phyloP scores from a whole-genome alignment of 2,888 invertebrate species.

The Athrips mouffetella region DNA sequence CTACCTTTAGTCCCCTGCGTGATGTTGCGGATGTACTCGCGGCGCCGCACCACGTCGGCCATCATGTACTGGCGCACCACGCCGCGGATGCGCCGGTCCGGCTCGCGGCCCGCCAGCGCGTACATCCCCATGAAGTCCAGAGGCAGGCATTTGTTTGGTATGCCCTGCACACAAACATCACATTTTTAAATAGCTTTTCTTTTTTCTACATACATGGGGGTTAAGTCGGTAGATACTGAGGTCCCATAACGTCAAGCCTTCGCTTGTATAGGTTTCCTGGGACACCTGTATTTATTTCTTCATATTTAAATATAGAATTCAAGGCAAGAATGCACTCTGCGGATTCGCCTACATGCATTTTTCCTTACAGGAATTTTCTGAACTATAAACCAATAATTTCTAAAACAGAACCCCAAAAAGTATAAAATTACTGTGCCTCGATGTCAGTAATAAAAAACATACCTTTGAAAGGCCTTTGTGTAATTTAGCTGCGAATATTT shows the following conservation, averaged over 20 bases:
- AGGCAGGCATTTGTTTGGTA: slow-evolving; percentile 94
- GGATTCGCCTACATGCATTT: too few relatives aligned
- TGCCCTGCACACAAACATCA: slow-evolving; percentile 72
- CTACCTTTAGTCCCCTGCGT: slow-evolving; percentile 82
- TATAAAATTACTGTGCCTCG: too few relatives aligned
- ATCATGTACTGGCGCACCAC: slow-evolving; percentile 89
- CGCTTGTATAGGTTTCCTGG: too few relatives aligned
- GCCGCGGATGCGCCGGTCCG: slow-evolving; percentile 85
- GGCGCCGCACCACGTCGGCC: slow-evolving; percentile 91
- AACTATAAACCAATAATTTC: too few relatives aligned
- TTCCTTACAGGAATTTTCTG: too few relatives aligned
- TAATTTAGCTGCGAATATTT: slow-evolving; percentile 92
- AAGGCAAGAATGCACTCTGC: too few relatives aligned
- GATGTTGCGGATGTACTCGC: slow-evolving; percentile 94
- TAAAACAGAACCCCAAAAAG: too few relatives aligned
- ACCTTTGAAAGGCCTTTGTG: slow-evolving; percentile 89
- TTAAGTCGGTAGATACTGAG: too few relatives aligned
- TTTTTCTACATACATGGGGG: background rate
- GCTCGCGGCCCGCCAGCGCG: slow-evolving; percentile 92
- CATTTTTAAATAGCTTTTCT: slow-evolving; percentile 84
- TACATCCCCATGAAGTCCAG: slow-evolving; percentile 98
- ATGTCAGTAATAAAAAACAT: slow-evolving; percentile 17
- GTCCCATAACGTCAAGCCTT: too few relatives aligned
- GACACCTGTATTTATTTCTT: too few relatives aligned
- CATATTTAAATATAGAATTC: too few relatives aligned